Base-by-base conservation (phyloP, 1,140 invertebrate species). In the Diorhabda elongata region DNA sequence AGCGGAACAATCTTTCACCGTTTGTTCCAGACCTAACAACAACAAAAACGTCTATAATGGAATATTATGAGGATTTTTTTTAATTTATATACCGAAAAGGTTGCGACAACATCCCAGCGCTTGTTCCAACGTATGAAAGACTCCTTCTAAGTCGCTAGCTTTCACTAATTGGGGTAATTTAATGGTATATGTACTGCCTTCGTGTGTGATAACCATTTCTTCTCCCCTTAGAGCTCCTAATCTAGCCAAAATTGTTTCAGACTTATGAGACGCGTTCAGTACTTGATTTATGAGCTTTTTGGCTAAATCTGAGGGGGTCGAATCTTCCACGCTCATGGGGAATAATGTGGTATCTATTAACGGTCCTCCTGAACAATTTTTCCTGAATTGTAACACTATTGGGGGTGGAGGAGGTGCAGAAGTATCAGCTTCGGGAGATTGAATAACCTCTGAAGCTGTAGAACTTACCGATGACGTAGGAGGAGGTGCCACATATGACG, bases 371-470 rank as follows among this genome's bases (percentile, higher is more conserved):
- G 78, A 78, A 73, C 84, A 85, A 45, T 78, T 79, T 70, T 81
- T 82, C 68, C 81, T 78, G 66, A 85, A 80, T 67, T 85, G 80
- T 8, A 79, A 73, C 43, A 72, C 61, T 7, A 77, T 77, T 44
- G 77, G 81, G 43, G 81, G 81, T 68, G 80, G 77, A 9, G 84
- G 82, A 60, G 83, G 81, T 42, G 82, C 82, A 43, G 85, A 84
- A 43, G 80, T 81, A 60, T 81, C 80, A 8, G 79, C 79, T 74
- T 81, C 80, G n/a, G 77, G 77, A 43, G 76, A 76, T 69, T 81
- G 74, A n/a, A 74, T 73, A 3, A 74, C 69, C 41, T 77, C 71
- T 3, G 74, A 61, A 8, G 74, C 71, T 7, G 73, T 73, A 5
- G 75, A 75, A 44, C 64, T 73, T 2, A 71, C 71, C 7, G 73